Conservation (phyloP, 2,113 vertebrate species). For the Castor canadensis region DNA sequence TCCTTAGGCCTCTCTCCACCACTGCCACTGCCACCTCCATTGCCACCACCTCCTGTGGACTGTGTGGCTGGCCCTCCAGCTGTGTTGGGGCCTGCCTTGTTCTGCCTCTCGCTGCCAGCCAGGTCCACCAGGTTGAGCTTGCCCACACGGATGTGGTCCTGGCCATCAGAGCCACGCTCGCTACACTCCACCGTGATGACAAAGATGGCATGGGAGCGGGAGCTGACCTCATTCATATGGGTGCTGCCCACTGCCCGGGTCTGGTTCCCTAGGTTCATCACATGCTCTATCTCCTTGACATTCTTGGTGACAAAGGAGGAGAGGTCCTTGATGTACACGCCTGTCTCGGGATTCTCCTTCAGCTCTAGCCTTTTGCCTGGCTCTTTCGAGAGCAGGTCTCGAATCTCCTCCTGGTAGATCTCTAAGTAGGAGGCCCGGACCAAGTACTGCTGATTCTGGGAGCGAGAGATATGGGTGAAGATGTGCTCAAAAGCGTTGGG, state of each 20-base stretch:
- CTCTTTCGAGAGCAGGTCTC: conserved; percentile 95
- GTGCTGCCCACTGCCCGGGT: conserved; percentile 94
- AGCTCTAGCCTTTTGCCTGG: conserved; percentile 94
- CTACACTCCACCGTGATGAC: conserved; percentile 96
- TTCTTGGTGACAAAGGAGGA: conserved; percentile 98
- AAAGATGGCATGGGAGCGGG: conserved; percentile 96
- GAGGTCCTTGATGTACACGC: conserved; percentile 95
- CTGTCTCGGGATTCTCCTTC: conserved; percentile 93
- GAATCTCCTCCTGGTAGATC: conserved; percentile 98
- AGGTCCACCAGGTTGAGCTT: conserved; percentile 98
- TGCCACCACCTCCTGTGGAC: not conserved
- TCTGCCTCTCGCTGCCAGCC: conserved; percentile 96
- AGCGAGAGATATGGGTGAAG: conserved; percentile 97
- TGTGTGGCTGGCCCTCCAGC: conserved; percentile 54
- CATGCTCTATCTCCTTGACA: conserved; percentile 95
- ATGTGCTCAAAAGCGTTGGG: conserved; percentile 96
- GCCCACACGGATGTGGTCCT: conserved; percentile 97
- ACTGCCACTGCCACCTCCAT: not conserved
- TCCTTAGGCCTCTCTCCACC: conserved; percentile 92
- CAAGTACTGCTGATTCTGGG: conserved; percentile 96
- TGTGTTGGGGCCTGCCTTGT: conserved; percentile 87
- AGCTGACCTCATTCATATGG: conserved; percentile 97
- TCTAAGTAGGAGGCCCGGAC: conserved; percentile 98
- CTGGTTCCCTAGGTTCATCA: conserved; percentile 96
- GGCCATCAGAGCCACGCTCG: conserved; percentile 90